These are phyloP conservation scores for Acanthopleura granulata DNA, from an alignment of 2,888 invertebrate species.

Conservation along the genomic window DNA sequence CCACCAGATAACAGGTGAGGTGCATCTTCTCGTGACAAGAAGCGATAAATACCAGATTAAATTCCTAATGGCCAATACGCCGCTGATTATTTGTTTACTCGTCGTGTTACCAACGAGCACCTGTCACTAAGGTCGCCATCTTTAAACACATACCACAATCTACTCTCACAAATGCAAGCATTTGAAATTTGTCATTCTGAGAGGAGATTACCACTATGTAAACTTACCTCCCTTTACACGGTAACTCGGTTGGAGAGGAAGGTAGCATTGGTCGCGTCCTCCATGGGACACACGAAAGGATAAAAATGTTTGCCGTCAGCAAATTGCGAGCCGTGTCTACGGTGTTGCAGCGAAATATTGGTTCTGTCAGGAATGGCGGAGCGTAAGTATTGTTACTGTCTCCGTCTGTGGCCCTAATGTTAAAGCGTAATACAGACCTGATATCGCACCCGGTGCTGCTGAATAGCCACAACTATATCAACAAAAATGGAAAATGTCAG, in stretches of 20 bases:
- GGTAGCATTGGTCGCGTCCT: neutral
- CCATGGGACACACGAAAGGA: neutral
- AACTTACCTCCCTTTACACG: too few species aligned
- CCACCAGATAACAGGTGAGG: neutral
- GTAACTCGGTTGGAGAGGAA: neutral
- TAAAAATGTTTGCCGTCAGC: conserved; percentile 29
- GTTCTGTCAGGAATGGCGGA: conserved; percentile 29
- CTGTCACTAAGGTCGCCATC: conserved; percentile 57
- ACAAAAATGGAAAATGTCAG: too few species aligned
- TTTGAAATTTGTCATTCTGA: too few species aligned
- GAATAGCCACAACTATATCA: too few species aligned
- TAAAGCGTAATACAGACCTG: too few species aligned
- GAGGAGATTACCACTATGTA: too few species aligned
- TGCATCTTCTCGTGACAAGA: conserved; percentile 2
- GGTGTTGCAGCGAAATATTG: conserved; percentile 22
- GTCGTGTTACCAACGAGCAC: conserved; percentile 29
- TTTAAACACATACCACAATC: conserved; percentile 15
- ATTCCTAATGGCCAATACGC: neutral
- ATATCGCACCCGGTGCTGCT: too few species aligned
- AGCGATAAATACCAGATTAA: neutral
- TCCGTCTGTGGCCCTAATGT: too few species aligned
- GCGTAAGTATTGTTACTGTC: conserved; percentile 21
- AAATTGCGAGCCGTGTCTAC: conserved; percentile 25
- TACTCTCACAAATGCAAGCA: too few species aligned
- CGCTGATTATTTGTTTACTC: neutral